Percentiles rank a stretch among this genome's conserved stretches.
phyloP scores from a whole-genome alignment of 2,888 invertebrate genomes.

The Apoda limacodes region DNA sequence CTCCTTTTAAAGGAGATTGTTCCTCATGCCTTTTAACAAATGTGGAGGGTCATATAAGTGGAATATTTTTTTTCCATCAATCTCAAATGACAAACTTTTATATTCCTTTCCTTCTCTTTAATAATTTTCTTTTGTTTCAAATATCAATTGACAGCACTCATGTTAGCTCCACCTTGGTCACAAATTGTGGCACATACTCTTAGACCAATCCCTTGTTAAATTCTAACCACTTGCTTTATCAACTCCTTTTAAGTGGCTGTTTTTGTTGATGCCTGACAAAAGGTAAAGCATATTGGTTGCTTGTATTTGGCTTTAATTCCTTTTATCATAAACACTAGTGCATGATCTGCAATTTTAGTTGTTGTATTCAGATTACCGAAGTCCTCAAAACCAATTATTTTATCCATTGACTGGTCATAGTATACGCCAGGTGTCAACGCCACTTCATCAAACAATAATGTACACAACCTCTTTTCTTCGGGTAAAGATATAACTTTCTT shows the following conservation, averaged over 20 bases:
- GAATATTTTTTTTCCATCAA: conserved; percentile 10
- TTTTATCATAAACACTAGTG: conserved; percentile 13
- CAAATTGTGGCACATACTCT: conserved; percentile 8
- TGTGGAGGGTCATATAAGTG: conserved; percentile 16
- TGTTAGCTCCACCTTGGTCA: conserved; percentile 14
- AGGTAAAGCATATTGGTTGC: conserved; percentile 13
- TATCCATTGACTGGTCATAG: not conserved
- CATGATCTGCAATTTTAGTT: conserved; percentile 13
- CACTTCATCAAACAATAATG: conserved; percentile 6
- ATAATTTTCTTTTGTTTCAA: conserved; percentile 8
- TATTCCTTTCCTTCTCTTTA: conserved; percentile 2
- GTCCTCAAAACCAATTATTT: conserved; percentile 6
- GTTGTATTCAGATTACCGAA: not conserved
- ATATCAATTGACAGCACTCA: conserved; percentile 5
- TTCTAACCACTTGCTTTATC: conserved; percentile 4
- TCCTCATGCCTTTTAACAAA: conserved; percentile 16
- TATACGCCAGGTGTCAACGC: conserved; percentile 3
- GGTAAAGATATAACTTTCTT: not conserved
- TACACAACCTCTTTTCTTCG: conserved; percentile 5
- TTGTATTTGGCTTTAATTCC: conserved; percentile 13
- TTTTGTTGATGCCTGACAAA: conserved; percentile 11
- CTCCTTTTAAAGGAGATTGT: conserved; percentile 14
- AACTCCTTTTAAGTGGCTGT: conserved; percentile 6
- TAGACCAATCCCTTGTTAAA: conserved; percentile 5
- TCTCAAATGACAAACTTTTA: conserved; percentile 3